Evolutionary conservation across 2,797 vertebrate species (phyloP).

Genomic region (Poecilia velifera): DNA sequence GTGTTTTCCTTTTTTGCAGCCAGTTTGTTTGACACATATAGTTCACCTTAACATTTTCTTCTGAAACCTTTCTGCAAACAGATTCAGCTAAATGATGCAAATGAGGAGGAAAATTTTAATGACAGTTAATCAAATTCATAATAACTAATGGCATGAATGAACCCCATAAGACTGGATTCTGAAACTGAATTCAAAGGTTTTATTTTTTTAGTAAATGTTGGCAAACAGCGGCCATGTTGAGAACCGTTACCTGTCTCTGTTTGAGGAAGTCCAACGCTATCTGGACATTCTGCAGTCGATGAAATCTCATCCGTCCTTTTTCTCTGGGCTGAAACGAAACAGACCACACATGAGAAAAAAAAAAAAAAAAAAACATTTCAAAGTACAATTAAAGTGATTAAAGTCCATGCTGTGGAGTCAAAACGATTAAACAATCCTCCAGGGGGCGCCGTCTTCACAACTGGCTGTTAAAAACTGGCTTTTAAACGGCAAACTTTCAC

Average conservation of each 20-base stretch:
- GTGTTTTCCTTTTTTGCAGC: background rate
- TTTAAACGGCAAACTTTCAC: background rate
- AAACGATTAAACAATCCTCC: constrained; percentile 36
- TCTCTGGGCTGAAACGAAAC: constrained; percentile 87
- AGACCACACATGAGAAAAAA: background rate
- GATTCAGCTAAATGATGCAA: background rate
- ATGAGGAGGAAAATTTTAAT: background rate
- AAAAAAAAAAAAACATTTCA: background rate
- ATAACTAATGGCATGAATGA: background rate
- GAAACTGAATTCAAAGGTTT: background rate
- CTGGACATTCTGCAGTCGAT: constrained; percentile 97
- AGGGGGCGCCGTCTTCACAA: constrained; percentile 62
- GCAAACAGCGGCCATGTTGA: background rate
- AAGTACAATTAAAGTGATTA: background rate
- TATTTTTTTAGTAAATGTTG: too few species aligned
- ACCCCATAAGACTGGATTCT: background rate
- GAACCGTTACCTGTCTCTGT: constrained; percentile 89
- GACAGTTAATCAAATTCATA: background rate
- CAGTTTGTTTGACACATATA: background rate
- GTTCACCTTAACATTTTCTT: background rate
- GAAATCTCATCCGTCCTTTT: constrained; percentile 97
- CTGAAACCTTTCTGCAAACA: background rate
- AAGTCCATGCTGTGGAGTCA: constrained; percentile 10
- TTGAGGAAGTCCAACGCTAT: constrained; percentile 98
- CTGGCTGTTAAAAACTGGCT: constrained; percentile 39